Evolutionary conservation across 2,113 vertebrate genomes (phyloP).

Genomic region (Pterophyllum scalare): DNA sequence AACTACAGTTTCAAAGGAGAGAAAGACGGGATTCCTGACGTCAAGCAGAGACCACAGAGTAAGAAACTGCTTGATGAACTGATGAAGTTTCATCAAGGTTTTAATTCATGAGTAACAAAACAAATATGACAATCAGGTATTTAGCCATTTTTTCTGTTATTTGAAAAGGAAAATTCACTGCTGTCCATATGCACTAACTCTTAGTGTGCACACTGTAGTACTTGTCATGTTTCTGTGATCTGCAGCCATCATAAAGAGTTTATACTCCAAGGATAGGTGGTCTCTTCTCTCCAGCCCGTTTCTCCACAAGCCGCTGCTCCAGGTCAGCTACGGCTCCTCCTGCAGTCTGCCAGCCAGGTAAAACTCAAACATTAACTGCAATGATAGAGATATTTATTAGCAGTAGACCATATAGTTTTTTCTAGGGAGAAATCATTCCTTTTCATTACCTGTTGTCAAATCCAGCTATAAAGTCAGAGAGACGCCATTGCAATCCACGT

Average conservation of each 20-base stretch:
- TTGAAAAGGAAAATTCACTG: neutral
- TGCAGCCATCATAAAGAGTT: conserved; percentile 25
- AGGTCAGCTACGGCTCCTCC: conserved; percentile 75
- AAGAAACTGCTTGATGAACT: neutral
- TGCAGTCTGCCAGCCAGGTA: conserved; percentile 78
- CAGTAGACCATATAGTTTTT: neutral
- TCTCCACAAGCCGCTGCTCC: conserved; percentile 68
- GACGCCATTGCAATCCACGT: conserved; percentile 19
- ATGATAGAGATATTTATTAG: neutral
- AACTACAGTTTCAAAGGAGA: conserved; percentile 1
- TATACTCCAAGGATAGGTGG: conserved; percentile 42
- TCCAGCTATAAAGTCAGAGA: conserved; percentile 75
- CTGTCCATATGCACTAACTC: neutral
- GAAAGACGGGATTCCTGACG: neutral
- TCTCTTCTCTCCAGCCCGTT: conserved; percentile 35
- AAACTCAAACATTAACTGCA: neutral
- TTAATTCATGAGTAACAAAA: neutral
- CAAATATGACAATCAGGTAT: neutral
- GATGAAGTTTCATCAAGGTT: neutral
- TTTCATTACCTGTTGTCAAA: neutral
- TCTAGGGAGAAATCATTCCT: neutral
- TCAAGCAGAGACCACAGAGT: conserved; percentile 41
- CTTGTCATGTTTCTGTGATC: conserved; percentile 15
- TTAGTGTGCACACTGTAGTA: neutral
- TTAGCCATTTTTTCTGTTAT: too few species aligned